These are phyloP conservation scores for Noctua janthe DNA, from an alignment of 2,888 invertebrate genomes.

Conservation along the genomic window DNA sequence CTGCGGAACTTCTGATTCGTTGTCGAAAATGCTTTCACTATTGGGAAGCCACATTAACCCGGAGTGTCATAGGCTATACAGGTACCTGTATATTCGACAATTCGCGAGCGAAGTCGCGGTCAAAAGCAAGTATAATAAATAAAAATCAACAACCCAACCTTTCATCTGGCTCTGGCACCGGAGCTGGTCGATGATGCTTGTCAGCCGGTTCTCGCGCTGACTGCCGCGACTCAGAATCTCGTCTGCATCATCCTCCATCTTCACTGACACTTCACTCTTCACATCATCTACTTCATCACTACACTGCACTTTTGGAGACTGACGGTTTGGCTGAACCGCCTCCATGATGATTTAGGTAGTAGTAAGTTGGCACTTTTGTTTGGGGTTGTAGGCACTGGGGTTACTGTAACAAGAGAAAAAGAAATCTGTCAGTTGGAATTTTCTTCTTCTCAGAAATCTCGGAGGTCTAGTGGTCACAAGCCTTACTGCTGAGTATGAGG, in stretches of 20 bases:
- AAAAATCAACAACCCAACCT: slow-evolving; percentile 74
- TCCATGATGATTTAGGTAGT: slow-evolving; percentile 59
- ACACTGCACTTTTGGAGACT: slow-evolving; percentile 71
- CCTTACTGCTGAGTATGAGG: background rate
- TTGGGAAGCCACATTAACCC: background rate
- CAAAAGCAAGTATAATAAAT: background rate
- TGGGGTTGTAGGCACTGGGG: background rate
- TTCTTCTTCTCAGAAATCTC: background rate
- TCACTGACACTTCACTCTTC: slow-evolving; percentile 66
- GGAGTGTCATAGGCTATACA: background rate
- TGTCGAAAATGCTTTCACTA: background rate
- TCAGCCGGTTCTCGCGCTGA: slow-evolving; percentile 84
- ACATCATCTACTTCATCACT: slow-evolving; percentile 67
- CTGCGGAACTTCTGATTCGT: background rate
- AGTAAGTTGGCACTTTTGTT: slow-evolving; percentile 7
- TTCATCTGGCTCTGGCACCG: slow-evolving; percentile 84
- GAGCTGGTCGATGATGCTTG: slow-evolving; percentile 88
- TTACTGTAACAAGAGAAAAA: slow-evolving; percentile 34
- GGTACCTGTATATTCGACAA: background rate
- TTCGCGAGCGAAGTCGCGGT: background rate
- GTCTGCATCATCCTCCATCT: slow-evolving; percentile 75
- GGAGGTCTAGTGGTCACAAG: background rate
- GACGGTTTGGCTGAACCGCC: slow-evolving; percentile 58
- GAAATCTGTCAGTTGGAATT: background rate
- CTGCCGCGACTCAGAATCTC: slow-evolving; percentile 73